Conservation (phyloP, 1,140 invertebrate genomes). For the Cepaea nemoralis region DNA sequence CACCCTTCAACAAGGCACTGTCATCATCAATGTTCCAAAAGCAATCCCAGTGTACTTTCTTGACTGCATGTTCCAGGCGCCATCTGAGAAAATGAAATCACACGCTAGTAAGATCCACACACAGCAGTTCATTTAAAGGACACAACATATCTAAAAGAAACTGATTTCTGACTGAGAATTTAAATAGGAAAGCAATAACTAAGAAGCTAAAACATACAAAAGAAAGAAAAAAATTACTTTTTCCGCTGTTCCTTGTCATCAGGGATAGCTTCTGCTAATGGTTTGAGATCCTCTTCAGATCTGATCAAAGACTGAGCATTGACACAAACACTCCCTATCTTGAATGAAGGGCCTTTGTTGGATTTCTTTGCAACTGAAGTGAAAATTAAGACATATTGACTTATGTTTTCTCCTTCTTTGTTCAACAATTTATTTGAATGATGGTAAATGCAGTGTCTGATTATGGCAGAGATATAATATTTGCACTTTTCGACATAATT, state of each 20-base stretch:
- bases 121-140: not conserved
- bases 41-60: conserved; percentile 83
- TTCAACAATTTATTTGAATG: no score
- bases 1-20: conserved; percentile 87
- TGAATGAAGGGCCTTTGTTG: conserved; percentile 86
- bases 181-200: no score
- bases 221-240: conserved; percentile 74
- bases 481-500: no score
- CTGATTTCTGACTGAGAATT: no score
- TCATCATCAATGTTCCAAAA: conserved; percentile 91
- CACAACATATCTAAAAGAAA: no score
- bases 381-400: no score
- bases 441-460: no score
- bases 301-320: conserved; percentile 93
- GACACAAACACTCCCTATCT: conserved; percentile 91
- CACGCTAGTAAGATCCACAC: no score
- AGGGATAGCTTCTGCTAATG: conserved; percentile 87
- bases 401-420: no score
- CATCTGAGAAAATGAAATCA: conserved; percentile 47
- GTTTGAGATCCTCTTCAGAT: conserved; percentile 89
- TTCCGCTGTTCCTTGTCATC: conserved; percentile 82
- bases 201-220: not conserved
- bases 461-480: no score
- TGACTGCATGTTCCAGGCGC: conserved; percentile 63
- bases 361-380: conserved; percentile 75